These are phyloP conservation scores for Drosophila kurseongensis DNA, from an alignment of 1,140 invertebrate genomes.

Conservation along the genomic window DNA sequence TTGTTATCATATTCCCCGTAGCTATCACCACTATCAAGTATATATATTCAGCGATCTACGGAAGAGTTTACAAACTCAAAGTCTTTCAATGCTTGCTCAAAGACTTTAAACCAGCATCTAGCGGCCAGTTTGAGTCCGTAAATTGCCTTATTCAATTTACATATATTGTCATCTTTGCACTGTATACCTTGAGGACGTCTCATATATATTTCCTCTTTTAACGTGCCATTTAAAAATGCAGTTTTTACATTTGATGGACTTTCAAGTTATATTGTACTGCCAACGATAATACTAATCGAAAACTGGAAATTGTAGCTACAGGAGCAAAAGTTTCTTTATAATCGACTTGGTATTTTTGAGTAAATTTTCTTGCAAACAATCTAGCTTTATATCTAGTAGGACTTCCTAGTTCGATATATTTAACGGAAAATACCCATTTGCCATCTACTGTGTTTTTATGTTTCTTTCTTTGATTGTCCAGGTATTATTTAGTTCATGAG, in stretches of 20 bases:
- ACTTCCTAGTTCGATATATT: slow-evolving; percentile 33
- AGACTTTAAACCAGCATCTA: slow-evolving; percentile 59
- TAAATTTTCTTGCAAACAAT: too few relatives aligned
- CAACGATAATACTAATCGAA: slow-evolving; percentile 8
- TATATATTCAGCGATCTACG: slow-evolving; percentile 1
- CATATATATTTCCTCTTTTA: slow-evolving; percentile 83
- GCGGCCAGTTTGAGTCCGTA: slow-evolving; percentile 85
- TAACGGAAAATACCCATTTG: slow-evolving; percentile 20
- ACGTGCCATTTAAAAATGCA: slow-evolving; percentile 83
- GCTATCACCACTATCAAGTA: slow-evolving; percentile 4
- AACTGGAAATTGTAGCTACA: too few relatives aligned
- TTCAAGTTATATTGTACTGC: slow-evolving; percentile 62
- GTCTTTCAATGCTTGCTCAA: slow-evolving; percentile 3
- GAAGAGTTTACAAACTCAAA: neutral
- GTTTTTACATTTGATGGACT: slow-evolving; percentile 78
- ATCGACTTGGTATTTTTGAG: too few relatives aligned
- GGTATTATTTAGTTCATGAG: slow-evolving; percentile 20
- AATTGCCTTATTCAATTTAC: slow-evolving; percentile 80
- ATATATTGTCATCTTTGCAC: slow-evolving; percentile 47
- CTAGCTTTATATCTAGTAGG: slow-evolving; percentile 15
- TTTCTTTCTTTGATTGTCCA: neutral
- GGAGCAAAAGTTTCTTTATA: too few relatives aligned
- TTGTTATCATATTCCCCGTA: too few relatives aligned
- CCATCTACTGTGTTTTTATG: slow-evolving; percentile 23
- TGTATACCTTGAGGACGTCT: slow-evolving; percentile 78